These are phyloP conservation scores for Mallotus villosus DNA, from an alignment of 2,797 vertebrate species.

Conservation along the genomic window DNA sequence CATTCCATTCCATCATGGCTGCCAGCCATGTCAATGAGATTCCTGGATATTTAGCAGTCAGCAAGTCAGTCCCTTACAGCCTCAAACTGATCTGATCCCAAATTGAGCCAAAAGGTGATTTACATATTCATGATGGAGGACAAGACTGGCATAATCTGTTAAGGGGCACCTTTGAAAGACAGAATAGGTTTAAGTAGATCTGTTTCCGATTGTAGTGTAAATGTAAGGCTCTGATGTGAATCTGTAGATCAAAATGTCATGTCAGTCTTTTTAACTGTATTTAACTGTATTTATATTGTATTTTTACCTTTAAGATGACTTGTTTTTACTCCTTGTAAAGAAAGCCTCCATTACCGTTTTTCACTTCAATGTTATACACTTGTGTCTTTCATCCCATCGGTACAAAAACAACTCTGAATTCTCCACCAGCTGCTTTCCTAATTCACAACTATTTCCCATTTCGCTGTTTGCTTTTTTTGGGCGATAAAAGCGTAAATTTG, in stretches of 20 bases:
- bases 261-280: not conserved
- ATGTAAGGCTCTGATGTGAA: not conserved
- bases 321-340: conserved; percentile 4
- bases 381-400: not conserved
- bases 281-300: not conserved
- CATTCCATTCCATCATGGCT: conserved; percentile 45
- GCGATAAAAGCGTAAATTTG: conserved; percentile 17
- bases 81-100: conserved; percentile 62
- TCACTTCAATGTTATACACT: too few species aligned
- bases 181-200: conserved; percentile 36
- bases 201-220: conserved; percentile 12
- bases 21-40: conserved; percentile 68
- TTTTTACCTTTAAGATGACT: not conserved
- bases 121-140: conserved; percentile 67
- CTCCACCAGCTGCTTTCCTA: conserved; percentile 3
- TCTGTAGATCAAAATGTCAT: not conserved
- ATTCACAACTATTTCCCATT: conserved; percentile 1
- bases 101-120: conserved; percentile 60
- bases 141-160: conserved; percentile 56
- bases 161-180: conserved; percentile 61
- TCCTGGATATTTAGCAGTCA: conserved; percentile 64
- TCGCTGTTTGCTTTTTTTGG: conserved; percentile 26
- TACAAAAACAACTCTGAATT: not conserved
- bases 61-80: conserved; percentile 48
- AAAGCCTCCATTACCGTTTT: too few species aligned